Conservation (phyloP, 1,140 invertebrate genomes). For the Leucophenga varia region DNA sequence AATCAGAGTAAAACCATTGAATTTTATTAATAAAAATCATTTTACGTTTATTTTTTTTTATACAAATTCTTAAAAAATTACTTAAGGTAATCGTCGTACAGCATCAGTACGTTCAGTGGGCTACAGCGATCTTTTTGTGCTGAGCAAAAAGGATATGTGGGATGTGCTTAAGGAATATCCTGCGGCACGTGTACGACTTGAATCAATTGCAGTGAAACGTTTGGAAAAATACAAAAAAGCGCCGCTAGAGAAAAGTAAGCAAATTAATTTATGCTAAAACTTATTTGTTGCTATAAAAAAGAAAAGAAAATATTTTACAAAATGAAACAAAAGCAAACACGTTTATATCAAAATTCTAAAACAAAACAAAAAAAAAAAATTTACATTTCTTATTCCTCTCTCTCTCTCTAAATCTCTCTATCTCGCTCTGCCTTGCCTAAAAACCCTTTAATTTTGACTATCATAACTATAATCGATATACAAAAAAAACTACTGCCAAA, state of each 20-base stretch:
- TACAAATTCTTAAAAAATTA: neutral
- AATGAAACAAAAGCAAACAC: too few relatives aligned
- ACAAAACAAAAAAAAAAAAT: too few relatives aligned
- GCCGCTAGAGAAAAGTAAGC: slow-evolving; percentile 83
- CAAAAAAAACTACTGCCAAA: slow-evolving; percentile 22
- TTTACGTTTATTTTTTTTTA: slow-evolving; percentile 11
- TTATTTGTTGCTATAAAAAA: too few relatives aligned
- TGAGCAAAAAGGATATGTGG: slow-evolving; percentile 99
- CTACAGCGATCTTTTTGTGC: slow-evolving; percentile 97
- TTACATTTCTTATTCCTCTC: too few relatives aligned
- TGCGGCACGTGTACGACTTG: slow-evolving; percentile 90
- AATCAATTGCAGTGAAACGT: slow-evolving; percentile 95
- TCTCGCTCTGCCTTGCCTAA: too few relatives aligned
- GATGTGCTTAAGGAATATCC: slow-evolving; percentile 99
- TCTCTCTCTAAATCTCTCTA: too few relatives aligned
- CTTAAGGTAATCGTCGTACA: slow-evolving; percentile 88
- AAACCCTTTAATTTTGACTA: too few relatives aligned
- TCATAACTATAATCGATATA: slow-evolving; percentile 15
- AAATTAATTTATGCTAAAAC: slow-evolving; percentile 1
- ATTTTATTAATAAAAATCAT: slow-evolving; percentile 1
- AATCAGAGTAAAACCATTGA: neutral
- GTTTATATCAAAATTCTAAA: too few relatives aligned
- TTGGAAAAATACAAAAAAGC: slow-evolving; percentile 94
- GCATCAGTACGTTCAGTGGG: slow-evolving; percentile 96
- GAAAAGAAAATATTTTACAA: too few relatives aligned